These are phyloP conservation scores for Mamestra brassicae DNA, from an alignment of 2,888 invertebrate genomes.

Conservation along the genomic window DNA sequence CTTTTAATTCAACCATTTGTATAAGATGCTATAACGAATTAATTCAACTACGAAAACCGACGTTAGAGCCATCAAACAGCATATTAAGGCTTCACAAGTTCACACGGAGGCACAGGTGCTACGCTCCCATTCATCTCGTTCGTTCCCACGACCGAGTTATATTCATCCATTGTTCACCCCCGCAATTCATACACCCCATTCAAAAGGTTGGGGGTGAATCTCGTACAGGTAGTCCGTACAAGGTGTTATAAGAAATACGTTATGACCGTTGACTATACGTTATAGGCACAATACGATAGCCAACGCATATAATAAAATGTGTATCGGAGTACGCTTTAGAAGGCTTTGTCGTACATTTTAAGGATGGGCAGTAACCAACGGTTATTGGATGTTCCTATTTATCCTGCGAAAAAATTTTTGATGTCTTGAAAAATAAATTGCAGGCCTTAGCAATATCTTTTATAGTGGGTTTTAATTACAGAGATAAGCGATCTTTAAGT, in stretches of 20 bases:
- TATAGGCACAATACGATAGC: slow-evolving; percentile 54
- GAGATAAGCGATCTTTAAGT: slow-evolving; percentile 4
- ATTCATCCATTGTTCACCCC: slow-evolving; percentile 80
- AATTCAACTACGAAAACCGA: slow-evolving; percentile 30
- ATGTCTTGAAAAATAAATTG: slow-evolving; percentile 28
- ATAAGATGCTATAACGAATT: slow-evolving; percentile 29
- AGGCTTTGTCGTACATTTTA: slow-evolving; percentile 40
- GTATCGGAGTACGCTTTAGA: slow-evolving; percentile 25
- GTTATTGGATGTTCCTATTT: slow-evolving; percentile 29
- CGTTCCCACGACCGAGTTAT: slow-evolving; percentile 85
- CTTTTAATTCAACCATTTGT: slow-evolving; percentile 29
- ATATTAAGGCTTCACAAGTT: slow-evolving; percentile 61
- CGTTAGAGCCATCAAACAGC: slow-evolving; percentile 46
- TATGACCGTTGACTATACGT: slow-evolving; percentile 77
- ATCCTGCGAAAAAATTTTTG: slow-evolving; percentile 19
- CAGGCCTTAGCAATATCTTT: slow-evolving; percentile 4
- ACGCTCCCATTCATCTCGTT: slow-evolving; percentile 75
- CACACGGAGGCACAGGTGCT: slow-evolving; percentile 81
- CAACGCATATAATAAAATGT: slow-evolving; percentile 38
- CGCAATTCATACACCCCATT: slow-evolving; percentile 77
- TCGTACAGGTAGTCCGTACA: slow-evolving; percentile 80
- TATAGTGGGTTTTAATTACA: slow-evolving; percentile 17
- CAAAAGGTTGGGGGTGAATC: slow-evolving; percentile 84
- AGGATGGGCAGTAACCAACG: slow-evolving; percentile 47
- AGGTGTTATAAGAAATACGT: slow-evolving; percentile 79